Percentiles rank a stretch among this genome's conserved stretches.
Conservation (phyloP, 2,113 vertebrate species). For the Gulo gulo region DNA sequence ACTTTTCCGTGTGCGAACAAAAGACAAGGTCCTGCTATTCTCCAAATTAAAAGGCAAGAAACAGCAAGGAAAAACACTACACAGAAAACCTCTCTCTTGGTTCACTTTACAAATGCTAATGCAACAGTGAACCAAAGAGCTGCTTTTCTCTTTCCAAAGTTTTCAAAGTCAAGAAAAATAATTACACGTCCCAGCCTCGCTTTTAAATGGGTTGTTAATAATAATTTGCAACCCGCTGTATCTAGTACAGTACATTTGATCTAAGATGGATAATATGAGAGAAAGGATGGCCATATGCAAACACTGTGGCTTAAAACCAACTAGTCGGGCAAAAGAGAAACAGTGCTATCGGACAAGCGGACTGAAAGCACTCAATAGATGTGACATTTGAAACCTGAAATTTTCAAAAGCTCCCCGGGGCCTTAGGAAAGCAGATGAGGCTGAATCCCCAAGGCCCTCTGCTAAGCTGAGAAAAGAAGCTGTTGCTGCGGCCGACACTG, state of each 20-base stretch:
- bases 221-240: not conserved
- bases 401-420: not conserved
- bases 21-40: conserved; percentile 78
- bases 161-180: conserved; percentile 79
- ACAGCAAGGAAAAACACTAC: conserved; percentile 67
- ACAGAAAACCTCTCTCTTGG: conserved; percentile 72
- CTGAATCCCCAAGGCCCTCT: not conserved
- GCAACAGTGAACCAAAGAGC: conserved; percentile 38
- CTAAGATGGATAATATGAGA: not conserved
- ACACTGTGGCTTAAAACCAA: not conserved
- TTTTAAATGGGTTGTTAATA: conserved; percentile 66
- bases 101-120: conserved; percentile 81
- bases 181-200: conserved; percentile 71
- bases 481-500: not conserved
- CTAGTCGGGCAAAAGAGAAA: not conserved
- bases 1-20: conserved; percentile 67
- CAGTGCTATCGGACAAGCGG: not conserved
- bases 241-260: not conserved
- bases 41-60: conserved; percentile 75
- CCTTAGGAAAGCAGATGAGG: conserved; percentile 31
- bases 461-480: not conserved
- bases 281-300: not conserved
- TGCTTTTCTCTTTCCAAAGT: conserved; percentile 71
- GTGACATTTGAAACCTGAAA: conserved; percentile 46
- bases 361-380: not conserved